Base-by-base conservation (phyloP, 2,797 vertebrate species). In the Pangasius krempfi region DNA sequence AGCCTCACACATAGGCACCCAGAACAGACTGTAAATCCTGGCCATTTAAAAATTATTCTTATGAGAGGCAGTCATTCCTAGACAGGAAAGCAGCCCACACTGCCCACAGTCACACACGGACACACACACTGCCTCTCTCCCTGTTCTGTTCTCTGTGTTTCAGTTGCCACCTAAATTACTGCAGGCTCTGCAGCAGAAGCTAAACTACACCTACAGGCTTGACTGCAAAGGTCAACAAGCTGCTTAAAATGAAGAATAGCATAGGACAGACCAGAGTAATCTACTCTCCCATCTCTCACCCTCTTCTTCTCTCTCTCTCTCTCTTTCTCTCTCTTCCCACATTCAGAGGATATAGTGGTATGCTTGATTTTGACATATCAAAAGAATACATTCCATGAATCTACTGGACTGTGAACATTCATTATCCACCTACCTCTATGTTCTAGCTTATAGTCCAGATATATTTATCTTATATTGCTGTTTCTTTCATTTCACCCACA, bases 211-310 rank as follows among this genome's bases (percentile, higher is more conserved):
- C 95, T 95, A 94, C 93, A 95, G 93, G 94, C 91, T 94, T 92
- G 95, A 95, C 92, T 92, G 93, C 89, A 94, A 94, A 96, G 95
- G 96, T 96, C 95, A 96, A 95, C 93, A 95, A 96, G 92, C 93
- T 95, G 92, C 92, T 96, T 95, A 95, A 96, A 96, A 94, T 94
- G 93, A 97, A 96, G 94, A 96, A 96, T 93, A 95, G 89, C 72
- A 89, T 89, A 88, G n/a, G 33, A 92, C 91, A 90, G 91, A 92
- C 84, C 78, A 72, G 92, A 91, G 90, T 94, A 94, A 95, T 95
- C 94, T 95, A 85, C 89, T 92, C 85, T 87, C 93, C 93, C 37
- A 89, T 91, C 87, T 91, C 80, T 88, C 88, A 92, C 94, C 93
- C 88, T n/a, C 86, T 25, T 47, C 27, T 75, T 40, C 79, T 44